Evolutionary conservation across 2,113 vertebrate genomes (phyloP).

Genomic region (Oplegnathus fasciatus): DNA sequence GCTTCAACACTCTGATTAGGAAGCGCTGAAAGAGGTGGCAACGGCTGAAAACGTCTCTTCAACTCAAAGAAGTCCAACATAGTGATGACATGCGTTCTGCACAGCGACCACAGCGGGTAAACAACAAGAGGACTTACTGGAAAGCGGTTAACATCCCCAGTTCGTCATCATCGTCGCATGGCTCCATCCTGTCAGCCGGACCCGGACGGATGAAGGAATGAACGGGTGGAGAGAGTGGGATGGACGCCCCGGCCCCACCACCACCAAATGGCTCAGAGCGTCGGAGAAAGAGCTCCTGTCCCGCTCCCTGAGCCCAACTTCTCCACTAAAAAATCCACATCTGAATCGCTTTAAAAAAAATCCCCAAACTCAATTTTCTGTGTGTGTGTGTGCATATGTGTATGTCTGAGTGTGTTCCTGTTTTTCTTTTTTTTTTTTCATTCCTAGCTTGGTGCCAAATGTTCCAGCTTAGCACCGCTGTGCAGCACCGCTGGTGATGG

Average conservation of each 20-base stretch:
- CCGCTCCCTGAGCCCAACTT: conserved; percentile 46
- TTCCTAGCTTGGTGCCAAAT: conserved; percentile 79
- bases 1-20: neutral
- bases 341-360: conserved; percentile 66
- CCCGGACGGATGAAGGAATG: conserved; percentile 47
- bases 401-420: conserved; percentile 50
- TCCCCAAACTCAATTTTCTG: conserved; percentile 69
- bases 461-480: conserved; percentile 75
- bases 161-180: conserved; percentile 80
- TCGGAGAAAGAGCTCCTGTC: conserved; percentile 64
- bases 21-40: neutral
- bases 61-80: neutral
- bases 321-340: conserved; percentile 55
- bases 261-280: conserved; percentile 57
- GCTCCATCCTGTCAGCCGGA: conserved; percentile 80
- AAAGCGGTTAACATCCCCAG: conserved; percentile 85
- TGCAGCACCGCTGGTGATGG: conserved; percentile 71
- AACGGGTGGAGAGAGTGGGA: conserved; percentile 59
- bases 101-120: neutral
- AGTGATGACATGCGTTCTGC: neutral
- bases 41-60: neutral
- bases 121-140: conserved; percentile 82
- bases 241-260: conserved; percentile 53
- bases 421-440: conserved; percentile 47
- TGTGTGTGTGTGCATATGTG: conserved; percentile 56